Base-by-base conservation (phyloP, 2,113 vertebrate species). In the Sturnus vulgaris region DNA sequence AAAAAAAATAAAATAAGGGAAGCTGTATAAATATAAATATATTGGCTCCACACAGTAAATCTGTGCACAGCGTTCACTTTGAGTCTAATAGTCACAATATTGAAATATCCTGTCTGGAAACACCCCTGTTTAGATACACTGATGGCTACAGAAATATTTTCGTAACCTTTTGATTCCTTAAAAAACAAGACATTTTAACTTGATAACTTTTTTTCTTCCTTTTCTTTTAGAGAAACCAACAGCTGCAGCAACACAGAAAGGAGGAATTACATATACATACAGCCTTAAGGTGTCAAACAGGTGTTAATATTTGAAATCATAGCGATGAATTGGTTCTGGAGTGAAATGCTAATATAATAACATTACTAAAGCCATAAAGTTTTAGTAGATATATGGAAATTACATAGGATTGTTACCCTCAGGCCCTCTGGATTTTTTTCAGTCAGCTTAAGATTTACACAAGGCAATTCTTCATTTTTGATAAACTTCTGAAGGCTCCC, bases 401-500 rank as follows among this genome's bases (percentile, higher is more conserved):
- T 97, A 93, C 95, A 97, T 52, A 95, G 96, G 92, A 97, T 96
- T 97, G 95, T 97, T 98, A 97, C 97, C 98, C 98, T 96, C 93
- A 79, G 98, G 98, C 97, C 90, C 86, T 97, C 92, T 82, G 95
- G 94, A 97, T 96, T 97, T 98, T 98, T 98, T 98, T 97, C 96
- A 97, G 95, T 98, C 98, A 98, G 97, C 49, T 98, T 98, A 98
- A 98, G 98, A 98, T 98, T 98, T 98, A 98, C 98, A 98, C 98
- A 97, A 98, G 97, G 98, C 98, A 97, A 98, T 98, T 98, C 98
- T 98, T 98, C 97, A 98, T 98, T 98, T 98, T 98, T 98, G 98
- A 98, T 98, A 98, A 98, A 98, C 98, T 98, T 98, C 98, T 98
- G 98, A 98, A 98, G 97, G 98, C 97, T 98, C 98, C 98, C 95